Evolutionary conservation across 1,140 invertebrate species (phyloP).

Genomic region (Dermatophagoides farinae): DNA sequence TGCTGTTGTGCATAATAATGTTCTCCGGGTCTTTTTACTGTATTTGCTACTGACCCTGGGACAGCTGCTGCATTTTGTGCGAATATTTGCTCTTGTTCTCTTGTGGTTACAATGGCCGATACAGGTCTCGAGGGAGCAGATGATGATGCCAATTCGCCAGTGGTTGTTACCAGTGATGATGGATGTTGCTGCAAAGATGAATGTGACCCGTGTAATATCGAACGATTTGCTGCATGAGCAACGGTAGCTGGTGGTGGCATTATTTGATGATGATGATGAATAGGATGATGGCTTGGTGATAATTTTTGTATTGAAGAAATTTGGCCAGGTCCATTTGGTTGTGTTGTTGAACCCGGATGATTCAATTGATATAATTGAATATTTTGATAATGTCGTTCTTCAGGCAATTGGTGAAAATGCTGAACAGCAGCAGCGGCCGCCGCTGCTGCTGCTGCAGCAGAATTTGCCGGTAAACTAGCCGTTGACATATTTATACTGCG

Average conservation of each 20-base stretch:
- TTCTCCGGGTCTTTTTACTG: background rate
- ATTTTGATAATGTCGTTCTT: conserved; percentile 23
- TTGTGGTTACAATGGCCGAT: conserved; percentile 33
- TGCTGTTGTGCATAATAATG: background rate
- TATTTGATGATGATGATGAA: background rate
- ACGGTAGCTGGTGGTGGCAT: background rate
- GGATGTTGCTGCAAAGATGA: conserved; percentile 15
- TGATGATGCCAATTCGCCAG: conserved; percentile 13
- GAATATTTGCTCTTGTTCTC: conserved; percentile 19
- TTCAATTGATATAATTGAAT: conserved; percentile 20
- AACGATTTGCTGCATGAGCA: background rate
- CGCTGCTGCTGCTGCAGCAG: conserved; percentile 15
- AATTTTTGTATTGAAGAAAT: background rate
- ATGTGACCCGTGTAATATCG: conserved; percentile 17
- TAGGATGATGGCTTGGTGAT: too few species aligned
- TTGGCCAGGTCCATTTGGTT: background rate
- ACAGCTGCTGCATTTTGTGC: background rate
- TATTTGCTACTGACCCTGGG: background rate
- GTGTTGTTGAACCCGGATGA: background rate
- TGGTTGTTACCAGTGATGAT: conserved; percentile 4
- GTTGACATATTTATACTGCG: too few species aligned
- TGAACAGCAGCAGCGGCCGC: background rate
- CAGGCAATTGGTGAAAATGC: conserved; percentile 8
- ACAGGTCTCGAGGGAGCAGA: conserved; percentile 30
- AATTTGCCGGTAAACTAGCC: too few species aligned